Percentiles rank a stretch among this genome's conserved stretches.
These are phyloP conservation scores for Aldabrachelys gigantea DNA, from an alignment of 2,113 vertebrate species.

Conservation along the genomic window DNA sequence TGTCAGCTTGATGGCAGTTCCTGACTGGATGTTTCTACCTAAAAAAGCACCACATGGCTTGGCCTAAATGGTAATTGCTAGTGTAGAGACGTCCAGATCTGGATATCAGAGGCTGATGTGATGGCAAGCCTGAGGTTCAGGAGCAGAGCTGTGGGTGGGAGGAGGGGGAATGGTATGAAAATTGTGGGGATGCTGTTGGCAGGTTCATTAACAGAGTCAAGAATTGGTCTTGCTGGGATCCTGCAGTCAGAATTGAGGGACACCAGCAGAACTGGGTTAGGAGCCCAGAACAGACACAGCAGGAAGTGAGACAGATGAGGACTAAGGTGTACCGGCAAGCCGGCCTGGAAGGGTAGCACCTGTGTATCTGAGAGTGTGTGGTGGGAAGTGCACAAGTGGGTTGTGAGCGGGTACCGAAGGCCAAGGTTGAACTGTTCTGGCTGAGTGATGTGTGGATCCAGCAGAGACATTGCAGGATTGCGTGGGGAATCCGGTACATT, in stretches of 20 bases:
- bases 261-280: neutral
- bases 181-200: neutral
- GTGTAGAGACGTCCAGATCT: no score
- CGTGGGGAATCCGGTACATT: neutral
- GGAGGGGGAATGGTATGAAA: no score
- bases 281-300: neutral
- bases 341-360: accelerated
- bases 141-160: neutral
- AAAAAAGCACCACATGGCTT: neutral
- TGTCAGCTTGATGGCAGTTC: neutral
- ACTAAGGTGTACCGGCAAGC: neutral
- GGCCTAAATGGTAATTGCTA: neutral
- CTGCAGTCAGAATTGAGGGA: neutral
- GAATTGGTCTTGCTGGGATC: neutral
- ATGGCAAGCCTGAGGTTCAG: no score
- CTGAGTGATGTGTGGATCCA: neutral
- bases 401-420: neutral
- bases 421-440: accelerated
- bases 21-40: neutral
- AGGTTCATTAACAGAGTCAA: neutral
- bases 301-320: neutral
- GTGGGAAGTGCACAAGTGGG: neutral
- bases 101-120: neutral
- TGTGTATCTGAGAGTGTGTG: neutral
- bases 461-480: neutral